These are phyloP conservation scores for Bacillus rossius DNA, from an alignment of 1,140 invertebrate species.

Conservation along the genomic window DNA sequence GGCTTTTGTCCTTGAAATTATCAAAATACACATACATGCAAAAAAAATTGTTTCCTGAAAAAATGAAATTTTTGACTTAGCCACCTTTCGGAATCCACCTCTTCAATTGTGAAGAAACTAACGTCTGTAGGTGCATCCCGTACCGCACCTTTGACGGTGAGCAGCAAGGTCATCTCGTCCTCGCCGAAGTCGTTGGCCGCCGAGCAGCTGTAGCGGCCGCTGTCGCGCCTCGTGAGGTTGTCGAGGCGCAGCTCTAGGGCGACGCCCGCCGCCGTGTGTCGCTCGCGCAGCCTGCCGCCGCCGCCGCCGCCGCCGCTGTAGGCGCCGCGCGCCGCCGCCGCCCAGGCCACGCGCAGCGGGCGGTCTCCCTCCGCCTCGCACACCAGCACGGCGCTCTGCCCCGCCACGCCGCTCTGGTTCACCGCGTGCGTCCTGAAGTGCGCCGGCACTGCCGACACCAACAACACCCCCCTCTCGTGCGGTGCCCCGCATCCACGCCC, in stretches of 20 bases:
- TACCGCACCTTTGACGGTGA: slow-evolving; percentile 76
- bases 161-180: slow-evolving; percentile 73
- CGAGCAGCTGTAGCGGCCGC: slow-evolving; percentile 78
- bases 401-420: slow-evolving; percentile 45
- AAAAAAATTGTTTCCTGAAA: too few relatives aligned
- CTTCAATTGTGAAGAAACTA: too few relatives aligned
- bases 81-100: too few relatives aligned
- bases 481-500: too few relatives aligned
- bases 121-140: too few relatives aligned
- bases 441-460: slow-evolving; percentile 56
- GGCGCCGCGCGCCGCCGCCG: slow-evolving; percentile 16
- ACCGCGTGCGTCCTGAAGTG: slow-evolving; percentile 63
- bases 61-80: too few relatives aligned
- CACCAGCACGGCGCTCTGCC: slow-evolving; percentile 58
- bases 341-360: slow-evolving; percentile 74
- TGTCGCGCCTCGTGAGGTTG: slow-evolving; percentile 54
- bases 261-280: slow-evolving; percentile 27
- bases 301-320: slow-evolving; percentile 12
- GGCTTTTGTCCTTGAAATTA: too few relatives aligned
- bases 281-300: slow-evolving; percentile 13
- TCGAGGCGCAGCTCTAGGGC: slow-evolving; percentile 30
- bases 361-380: slow-evolving; percentile 82
- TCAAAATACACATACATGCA: too few relatives aligned
- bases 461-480: too few relatives aligned
- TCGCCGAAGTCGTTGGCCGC: slow-evolving; percentile 79